These are phyloP conservation scores for Amyelois transitella DNA, from an alignment of 1,140 invertebrate species.

Conservation along the genomic window DNA sequence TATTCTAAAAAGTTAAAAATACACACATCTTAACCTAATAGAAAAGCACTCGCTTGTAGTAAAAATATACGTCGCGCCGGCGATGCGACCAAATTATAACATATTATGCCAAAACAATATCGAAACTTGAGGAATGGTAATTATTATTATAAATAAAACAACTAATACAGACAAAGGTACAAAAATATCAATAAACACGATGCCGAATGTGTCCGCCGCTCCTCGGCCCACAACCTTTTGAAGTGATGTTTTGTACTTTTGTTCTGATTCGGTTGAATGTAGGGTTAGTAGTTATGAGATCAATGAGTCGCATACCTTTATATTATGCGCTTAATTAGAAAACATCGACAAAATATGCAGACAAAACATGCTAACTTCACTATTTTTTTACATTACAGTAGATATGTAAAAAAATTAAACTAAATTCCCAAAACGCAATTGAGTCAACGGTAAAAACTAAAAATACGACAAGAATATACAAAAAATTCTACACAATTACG, in stretches of 20 bases:
- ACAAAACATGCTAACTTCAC: slow-evolving; percentile 54
- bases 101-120: slow-evolving; percentile 53
- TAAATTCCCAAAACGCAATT: slow-evolving; percentile 34
- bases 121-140: slow-evolving; percentile 60
- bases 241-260: slow-evolving; percentile 69
- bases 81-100: slow-evolving; percentile 21
- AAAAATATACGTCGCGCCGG: slow-evolving; percentile 28
- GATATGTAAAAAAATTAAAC: slow-evolving; percentile 50
- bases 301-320: slow-evolving; percentile 52
- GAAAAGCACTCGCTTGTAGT: slow-evolving; percentile 66
- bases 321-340: slow-evolving; percentile 63
- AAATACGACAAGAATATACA: slow-evolving; percentile 64
- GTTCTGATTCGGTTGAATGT: slow-evolving; percentile 56
- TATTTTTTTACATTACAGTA: slow-evolving; percentile 46
- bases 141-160: slow-evolving; percentile 53
- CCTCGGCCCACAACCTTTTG: slow-evolving; percentile 17
- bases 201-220: slow-evolving; percentile 26
- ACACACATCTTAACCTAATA: slow-evolving; percentile 73
- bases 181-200: slow-evolving; percentile 62
- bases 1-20: slow-evolving; percentile 74
- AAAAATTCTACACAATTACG: slow-evolving; percentile 57
- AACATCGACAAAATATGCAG: slow-evolving; percentile 68
- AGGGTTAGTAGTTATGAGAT: slow-evolving; percentile 72
- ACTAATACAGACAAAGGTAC: slow-evolving; percentile 68
- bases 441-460: slow-evolving; percentile 46